Evolutionary conservation across 2,113 vertebrate genomes (phyloP).

Genomic region (Atherinomorus stipes): DNA sequence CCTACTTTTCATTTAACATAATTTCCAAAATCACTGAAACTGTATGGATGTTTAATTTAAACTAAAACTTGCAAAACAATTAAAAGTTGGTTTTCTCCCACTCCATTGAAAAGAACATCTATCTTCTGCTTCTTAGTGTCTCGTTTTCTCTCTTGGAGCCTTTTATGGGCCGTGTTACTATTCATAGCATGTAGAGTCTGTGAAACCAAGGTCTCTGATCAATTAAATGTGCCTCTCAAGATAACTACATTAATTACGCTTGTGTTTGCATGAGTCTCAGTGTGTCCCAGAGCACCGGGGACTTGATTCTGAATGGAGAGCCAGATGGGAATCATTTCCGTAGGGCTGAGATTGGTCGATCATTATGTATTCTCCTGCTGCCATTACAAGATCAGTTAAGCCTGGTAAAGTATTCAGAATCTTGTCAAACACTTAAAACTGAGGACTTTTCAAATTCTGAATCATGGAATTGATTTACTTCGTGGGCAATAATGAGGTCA

Average conservation of each 20-base stretch:
- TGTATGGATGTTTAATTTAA: constrained; percentile 29
- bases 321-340: constrained; percentile 39
- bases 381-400: constrained; percentile 3
- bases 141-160: constrained; percentile 12
- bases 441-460: neutral
- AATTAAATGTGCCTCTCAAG: constrained; percentile 67
- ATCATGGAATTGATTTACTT: neutral
- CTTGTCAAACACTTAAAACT: constrained; percentile 15
- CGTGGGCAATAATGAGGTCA: neutral
- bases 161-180: constrained; percentile 42
- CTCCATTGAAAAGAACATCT: constrained; percentile 13
- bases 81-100: constrained; percentile 43
- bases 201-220: constrained; percentile 61
- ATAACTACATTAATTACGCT: constrained; percentile 70
- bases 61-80: constrained; percentile 40
- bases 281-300: constrained; percentile 35
- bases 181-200: constrained; percentile 50
- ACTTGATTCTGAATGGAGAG: constrained; percentile 24
- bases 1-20: neutral
- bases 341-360: constrained; percentile 19
- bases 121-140: constrained; percentile 25
- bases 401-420: constrained; percentile 12
- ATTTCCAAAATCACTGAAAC: constrained; percentile 8
- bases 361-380: constrained; percentile 37
- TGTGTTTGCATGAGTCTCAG: constrained; percentile 53